These are phyloP conservation scores for Cynopterus sphinx DNA, from an alignment of 2,797 vertebrate genomes.

Conservation along the genomic window DNA sequence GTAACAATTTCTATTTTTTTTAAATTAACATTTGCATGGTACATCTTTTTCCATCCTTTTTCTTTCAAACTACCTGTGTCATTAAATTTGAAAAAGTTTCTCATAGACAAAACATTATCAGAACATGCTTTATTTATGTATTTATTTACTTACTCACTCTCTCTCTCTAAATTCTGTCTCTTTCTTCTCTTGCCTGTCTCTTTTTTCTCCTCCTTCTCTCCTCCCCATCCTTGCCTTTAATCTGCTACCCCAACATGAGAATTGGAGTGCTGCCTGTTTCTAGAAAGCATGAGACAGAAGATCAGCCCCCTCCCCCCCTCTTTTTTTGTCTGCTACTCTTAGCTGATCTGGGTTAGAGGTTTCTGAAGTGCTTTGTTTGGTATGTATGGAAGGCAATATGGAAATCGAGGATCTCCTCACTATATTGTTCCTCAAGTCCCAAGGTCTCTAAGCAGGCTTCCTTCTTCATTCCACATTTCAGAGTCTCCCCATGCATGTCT, in stretches of 20 bases:
- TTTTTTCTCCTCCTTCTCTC: too few species aligned
- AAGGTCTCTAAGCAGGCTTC: neutral
- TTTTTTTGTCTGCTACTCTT: neutral
- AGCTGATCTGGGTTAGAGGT: neutral
- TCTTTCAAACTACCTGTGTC: neutral
- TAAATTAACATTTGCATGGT: neutral
- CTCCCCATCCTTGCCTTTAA: neutral
- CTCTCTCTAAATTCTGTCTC: too few species aligned
- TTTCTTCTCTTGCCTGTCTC: too few species aligned
- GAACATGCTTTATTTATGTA: neutral
- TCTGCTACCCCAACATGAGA: neutral
- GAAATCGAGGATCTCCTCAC: neutral
- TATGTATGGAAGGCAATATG: neutral
- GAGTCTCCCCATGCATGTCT: neutral
- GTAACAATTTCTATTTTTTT: neutral
- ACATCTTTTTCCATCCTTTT: neutral
- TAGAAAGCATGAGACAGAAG: neutral
- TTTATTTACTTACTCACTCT: neutral
- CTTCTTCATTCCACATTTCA: neutral
- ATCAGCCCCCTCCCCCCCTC: neutral
- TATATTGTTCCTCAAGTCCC: neutral
- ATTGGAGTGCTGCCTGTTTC: neutral
- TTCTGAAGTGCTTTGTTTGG: neutral
- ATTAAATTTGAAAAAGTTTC: neutral
- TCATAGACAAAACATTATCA: neutral